Base-by-base conservation (phyloP, 2,888 invertebrate species). In the Leucophenga montana region DNA sequence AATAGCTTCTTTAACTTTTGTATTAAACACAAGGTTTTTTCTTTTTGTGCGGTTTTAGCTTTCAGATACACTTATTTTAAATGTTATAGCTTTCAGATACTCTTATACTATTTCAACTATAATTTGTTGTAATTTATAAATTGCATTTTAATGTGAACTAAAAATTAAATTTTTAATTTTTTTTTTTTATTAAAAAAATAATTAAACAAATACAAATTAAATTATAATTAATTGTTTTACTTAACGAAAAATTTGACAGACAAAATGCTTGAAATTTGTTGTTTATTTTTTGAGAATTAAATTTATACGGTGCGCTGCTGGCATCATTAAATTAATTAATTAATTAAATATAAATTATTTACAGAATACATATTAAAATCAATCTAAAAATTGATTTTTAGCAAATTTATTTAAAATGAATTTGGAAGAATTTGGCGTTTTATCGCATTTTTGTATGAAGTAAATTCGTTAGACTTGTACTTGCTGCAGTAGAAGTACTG, bases 311-410 rank as follows among this genome's bases (percentile, higher is more conserved):
- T 64, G 70, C 18, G 56, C 27, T 64, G 70, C 67, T 67, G 39
- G 39, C 39, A 39, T 39, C 39, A 39, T 39, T 39, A 39, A 39
- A 39, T 39, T 39, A 39, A 61, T 39, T 64, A 59, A 61, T 70
- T 39, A 64, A 54, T 69, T 62, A 71, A 68, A 71, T 75, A 82
- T 79, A 80, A 82, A 82, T 77, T 81, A 81, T 81, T 76, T 81
- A 81, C 81, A 81, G 70, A 73, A 72, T 84, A 77, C 73, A 66
- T 18, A 66, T 53, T 2, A 27, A 75, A 68, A 78, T 73, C 78
- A 82, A 72, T 82, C 81, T 71, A 74, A 77, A 73, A 72, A 69
- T 73, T 74, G 67, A 18, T 11, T 14, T 46, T 1, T 64, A 22
- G 44, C 1, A 64, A 22, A 48, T 64, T 64, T 14, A 22, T 44